Evolutionary conservation across 2,888 invertebrate species (phyloP).

Genomic region (Conus canariensis): DNA sequence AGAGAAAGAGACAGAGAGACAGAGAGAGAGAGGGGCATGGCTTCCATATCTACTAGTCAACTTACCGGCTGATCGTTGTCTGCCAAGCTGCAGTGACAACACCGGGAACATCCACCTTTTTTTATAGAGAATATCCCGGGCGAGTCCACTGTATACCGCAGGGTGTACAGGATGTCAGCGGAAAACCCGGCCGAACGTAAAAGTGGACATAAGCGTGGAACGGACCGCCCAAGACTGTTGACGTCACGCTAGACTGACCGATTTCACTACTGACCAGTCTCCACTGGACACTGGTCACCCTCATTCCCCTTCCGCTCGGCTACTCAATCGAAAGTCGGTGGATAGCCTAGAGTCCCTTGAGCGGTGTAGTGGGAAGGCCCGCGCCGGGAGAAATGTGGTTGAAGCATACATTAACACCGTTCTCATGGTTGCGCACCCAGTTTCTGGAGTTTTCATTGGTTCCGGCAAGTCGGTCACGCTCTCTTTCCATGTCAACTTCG

Average conservation of each 20-base stretch:
- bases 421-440: background rate
- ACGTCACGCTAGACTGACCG: background rate
- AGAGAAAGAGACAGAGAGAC: background rate
- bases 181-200: background rate
- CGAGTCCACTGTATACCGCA: slow-evolving; percentile 58
- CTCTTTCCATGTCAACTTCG: background rate
- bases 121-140: slow-evolving; percentile 70
- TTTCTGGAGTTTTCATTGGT: background rate
- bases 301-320: background rate
- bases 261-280: background rate
- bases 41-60: background rate
- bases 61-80: background rate
- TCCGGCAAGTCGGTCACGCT: background rate
- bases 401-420: slow-evolving; percentile 21
- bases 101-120: slow-evolving; percentile 50
- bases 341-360: background rate
- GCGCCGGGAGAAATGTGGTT: background rate
- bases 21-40: background rate
- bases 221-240: background rate
- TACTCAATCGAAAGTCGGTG: background rate
- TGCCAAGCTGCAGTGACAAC: slow-evolving; percentile 59
- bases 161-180: background rate
- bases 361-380: background rate
- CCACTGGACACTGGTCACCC: background rate
- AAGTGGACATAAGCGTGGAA: background rate